Percentiles rank a stretch among this genome's conserved stretches.
phyloP scores from a whole-genome alignment of 2,113 vertebrate species.

The Cathartes aura region DNA sequence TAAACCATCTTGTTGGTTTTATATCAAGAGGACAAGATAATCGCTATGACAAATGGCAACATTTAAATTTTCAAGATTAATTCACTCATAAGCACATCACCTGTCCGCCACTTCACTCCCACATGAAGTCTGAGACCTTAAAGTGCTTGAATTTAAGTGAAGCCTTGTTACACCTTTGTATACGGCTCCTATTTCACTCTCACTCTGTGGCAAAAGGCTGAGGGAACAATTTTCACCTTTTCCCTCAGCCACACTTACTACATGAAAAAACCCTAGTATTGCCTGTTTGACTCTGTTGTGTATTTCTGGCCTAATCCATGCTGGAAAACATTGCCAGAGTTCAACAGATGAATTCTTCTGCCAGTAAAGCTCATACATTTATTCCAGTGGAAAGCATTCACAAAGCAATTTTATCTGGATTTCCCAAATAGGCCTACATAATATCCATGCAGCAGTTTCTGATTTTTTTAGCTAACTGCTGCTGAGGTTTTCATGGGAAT shows the following conservation, averaged over 20 bases:
- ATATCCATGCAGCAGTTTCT: background rate
- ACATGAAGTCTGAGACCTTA: background rate
- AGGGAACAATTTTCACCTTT: background rate
- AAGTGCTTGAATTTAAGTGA: background rate
- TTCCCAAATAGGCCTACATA: background rate
- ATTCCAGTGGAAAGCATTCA: rapidly evolving
- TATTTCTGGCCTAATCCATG: background rate
- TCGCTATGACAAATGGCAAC: background rate
- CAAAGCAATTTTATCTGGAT: background rate
- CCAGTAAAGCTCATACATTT: background rate
- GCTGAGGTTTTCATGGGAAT: background rate
- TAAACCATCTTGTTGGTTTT: background rate
- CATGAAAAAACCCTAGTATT: background rate
- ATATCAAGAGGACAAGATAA: background rate
- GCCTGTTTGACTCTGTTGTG: background rate
- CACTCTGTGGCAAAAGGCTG: background rate
- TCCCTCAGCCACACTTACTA: background rate
- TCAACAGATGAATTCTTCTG: background rate
- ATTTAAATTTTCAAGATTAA: background rate
- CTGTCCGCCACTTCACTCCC: background rate
- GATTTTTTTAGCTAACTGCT: background rate
- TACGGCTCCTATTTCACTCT: background rate
- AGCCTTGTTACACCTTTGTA: background rate
- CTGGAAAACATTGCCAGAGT: background rate
- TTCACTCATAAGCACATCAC: background rate